Evolutionary conservation across 2,797 vertebrate genomes (phyloP), one percentile per base, ranked within the genome.

Genomic region (Channa striata): DNA sequence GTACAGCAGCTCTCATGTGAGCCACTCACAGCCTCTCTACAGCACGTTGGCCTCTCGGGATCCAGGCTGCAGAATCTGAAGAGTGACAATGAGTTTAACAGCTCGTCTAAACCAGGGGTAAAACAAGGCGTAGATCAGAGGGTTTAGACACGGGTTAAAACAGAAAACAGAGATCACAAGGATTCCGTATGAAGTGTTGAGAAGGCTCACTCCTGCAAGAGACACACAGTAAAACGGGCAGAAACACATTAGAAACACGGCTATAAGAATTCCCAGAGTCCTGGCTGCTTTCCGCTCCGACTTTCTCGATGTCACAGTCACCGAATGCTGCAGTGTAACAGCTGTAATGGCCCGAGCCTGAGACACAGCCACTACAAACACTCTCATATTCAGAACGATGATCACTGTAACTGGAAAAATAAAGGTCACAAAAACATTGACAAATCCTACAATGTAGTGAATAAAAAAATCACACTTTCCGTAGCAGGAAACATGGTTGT

Each of bases 401-500:
- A 77, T 40, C 30, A 84, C 16, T 25, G 83, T 62, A 10, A 30
- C 25, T 30, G 86, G 85, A 1, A 11, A 23, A 12, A 85, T 8
- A 46, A 87, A 87, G 11, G 65, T 63, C 13, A 74, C 8, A 9
- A 78, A 10, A 16, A 74, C 13, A 40, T 83, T 79, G 12, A 59
- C 42, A 42, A 59, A 42, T 39, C 43, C 72, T 10, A 2, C 19
- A 9, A 44, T 30, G 6, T 30, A 4, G 23, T 17, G 21, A 19
- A 71, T 14, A 2, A 47, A 30, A 20, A 82, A 2, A 3, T 50
- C 14, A 65, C 87, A 90, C 8, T 85, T 61, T 1, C 85, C 84
- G 47, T 56, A 4, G 34, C 81, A 87, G n/a, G 54, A 53, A 21
- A 30, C 61, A 39, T 49, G 56, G 4, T 17, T 56, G 17, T 30